Evolutionary conservation across 2,888 invertebrate genomes (phyloP), one percentile per base, ranked within the genome.

Genomic region (Chromoteleia sp.): DNA sequence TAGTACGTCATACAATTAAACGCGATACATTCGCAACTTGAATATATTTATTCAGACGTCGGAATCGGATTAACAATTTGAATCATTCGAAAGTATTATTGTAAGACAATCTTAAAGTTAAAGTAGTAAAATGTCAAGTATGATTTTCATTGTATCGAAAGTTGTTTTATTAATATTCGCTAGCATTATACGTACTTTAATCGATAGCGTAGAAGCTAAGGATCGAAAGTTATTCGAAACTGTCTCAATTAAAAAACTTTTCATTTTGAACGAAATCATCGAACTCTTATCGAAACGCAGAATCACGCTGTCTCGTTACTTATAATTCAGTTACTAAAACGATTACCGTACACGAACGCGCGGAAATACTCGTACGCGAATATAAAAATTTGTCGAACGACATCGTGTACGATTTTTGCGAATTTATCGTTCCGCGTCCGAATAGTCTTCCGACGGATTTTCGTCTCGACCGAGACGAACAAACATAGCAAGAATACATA

Each of bases 401-500:
- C 2, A 25, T 25, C 5, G 25, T 5, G 25, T 25, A 25, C 25
- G 25, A 5, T 5, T 25, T 25, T 25, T 25, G 2, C 25, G 25
- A 25, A 25, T 4, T 5, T 5, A 5, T 25, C 25, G 25, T 25
- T 5, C 3, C 25, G 25, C 25, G 25, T 25, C 25, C 25, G 17
- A 15, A 17, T 4, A 6, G 8, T 52, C 29, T 29, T 29, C 10
- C 25, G n/a, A 48, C n/a, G 12, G 29, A 21, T n/a, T 12, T 29
- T 10, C 21, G 19, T 12, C 21, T 1, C 12, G 0, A 41, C 10
- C 41, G 8, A 19, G 4, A 39, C 8, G 25, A 41, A 58, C 25
- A 58, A 63, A 48, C 30, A 48, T 48, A 43, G 48, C 21, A 63
- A 48, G 33, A 48, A n/a, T 6, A 36, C 63, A 63, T 63, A 41